Evolutionary conservation across 2,113 vertebrate genomes (phyloP).

Genomic region (Camarhynchus parvulus): DNA sequence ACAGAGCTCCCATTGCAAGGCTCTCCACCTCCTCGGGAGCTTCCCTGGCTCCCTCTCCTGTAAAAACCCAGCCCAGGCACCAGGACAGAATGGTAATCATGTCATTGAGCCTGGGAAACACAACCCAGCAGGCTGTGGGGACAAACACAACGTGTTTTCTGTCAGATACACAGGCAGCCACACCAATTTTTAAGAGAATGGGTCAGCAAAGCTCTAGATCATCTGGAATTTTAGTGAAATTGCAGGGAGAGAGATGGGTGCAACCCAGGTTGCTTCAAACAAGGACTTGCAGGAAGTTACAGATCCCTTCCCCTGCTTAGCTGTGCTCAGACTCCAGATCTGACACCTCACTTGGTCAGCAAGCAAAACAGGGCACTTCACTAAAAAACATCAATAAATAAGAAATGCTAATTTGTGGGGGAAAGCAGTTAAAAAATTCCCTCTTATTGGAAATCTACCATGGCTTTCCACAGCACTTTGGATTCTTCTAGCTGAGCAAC

Average conservation of each 20-base stretch:
- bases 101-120: not conserved
- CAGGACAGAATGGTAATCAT: not conserved
- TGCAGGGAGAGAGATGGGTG: not conserved
- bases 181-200: rapidly evolving
- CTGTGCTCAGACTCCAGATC: not conserved
- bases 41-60: not conserved
- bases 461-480: not conserved
- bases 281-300: not conserved
- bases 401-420: not conserved
- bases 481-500: not conserved
- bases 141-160: not conserved
- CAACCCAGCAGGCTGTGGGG: not conserved
- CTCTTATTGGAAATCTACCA: not conserved
- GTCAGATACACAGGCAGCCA: not conserved
- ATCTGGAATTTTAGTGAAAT: not conserved
- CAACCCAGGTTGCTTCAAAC: not conserved
- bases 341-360: not conserved
- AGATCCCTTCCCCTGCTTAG: not conserved
- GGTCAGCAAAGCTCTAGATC: not conserved
- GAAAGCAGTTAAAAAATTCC: not conserved
- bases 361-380: not conserved
- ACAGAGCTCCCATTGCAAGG: not conserved
- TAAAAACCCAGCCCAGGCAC: not conserved
- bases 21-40: not conserved
- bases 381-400: not conserved